Conservation (phyloP, 2,797 vertebrate genomes). For the Neosilurus hyrtlii region DNA sequence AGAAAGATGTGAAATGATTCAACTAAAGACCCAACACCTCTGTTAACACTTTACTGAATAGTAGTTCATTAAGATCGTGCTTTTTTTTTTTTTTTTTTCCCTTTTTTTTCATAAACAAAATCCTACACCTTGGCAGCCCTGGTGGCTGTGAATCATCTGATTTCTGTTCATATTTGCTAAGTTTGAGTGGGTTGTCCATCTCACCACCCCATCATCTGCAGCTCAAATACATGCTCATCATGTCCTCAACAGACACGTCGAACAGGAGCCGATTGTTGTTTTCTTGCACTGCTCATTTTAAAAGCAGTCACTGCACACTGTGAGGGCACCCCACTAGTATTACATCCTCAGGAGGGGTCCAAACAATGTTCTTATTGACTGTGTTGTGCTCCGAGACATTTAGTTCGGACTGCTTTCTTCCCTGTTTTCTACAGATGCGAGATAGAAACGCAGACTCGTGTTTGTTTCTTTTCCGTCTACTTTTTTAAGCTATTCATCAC, state of each 20-base stretch:
- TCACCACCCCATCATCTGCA: constrained; percentile 5
- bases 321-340: constrained; percentile 55
- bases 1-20: not conserved
- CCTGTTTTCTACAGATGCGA: constrained; percentile 44
- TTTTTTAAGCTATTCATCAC: constrained; percentile 51
- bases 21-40: not conserved
- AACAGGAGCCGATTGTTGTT: constrained; percentile 40
- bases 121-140: not conserved
- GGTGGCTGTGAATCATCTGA: constrained; percentile 2
- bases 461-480: constrained; percentile 50
- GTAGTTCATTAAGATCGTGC: not conserved
- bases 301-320: constrained; percentile 46
- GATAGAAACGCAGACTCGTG: constrained; percentile 48
- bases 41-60: not conserved
- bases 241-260: constrained; percentile 20
- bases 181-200: constrained; percentile 16
- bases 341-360: constrained; percentile 56
- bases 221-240: constrained; percentile 22
- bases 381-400: constrained; percentile 55
- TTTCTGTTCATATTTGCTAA: constrained; percentile 18
- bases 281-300: constrained; percentile 44
- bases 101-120: not conserved
- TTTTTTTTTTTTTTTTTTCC: not conserved
- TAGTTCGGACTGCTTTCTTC: constrained; percentile 47
- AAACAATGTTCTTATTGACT: constrained; percentile 58